These are phyloP conservation scores for Erythrocercus mccallii DNA, from an alignment of 2,113 vertebrate genomes.

Conservation along the genomic window DNA sequence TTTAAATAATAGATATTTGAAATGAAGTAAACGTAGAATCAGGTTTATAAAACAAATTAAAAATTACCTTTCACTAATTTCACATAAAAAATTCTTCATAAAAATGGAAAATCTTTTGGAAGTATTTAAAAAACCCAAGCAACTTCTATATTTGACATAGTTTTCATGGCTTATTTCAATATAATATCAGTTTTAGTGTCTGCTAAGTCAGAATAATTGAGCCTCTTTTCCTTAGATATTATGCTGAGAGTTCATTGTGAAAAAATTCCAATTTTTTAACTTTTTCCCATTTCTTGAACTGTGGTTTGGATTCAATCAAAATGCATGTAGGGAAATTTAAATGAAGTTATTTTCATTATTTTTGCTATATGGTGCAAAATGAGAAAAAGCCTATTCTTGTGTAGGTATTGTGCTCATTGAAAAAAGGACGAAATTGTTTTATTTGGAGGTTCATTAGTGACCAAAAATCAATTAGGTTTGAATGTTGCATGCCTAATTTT, in stretches of 20 bases:
- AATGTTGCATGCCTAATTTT: background rate
- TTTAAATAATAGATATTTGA: background rate
- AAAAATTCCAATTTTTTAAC: background rate
- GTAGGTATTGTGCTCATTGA: background rate
- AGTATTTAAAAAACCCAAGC: accelerated
- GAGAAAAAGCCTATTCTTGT: background rate
- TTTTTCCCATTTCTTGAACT: background rate
- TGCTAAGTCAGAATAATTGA: background rate
- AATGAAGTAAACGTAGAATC: background rate
- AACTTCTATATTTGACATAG: background rate
- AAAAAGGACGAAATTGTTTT: background rate
- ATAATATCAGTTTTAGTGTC: background rate
- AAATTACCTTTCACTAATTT: background rate
- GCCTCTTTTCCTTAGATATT: background rate
- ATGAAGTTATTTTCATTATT: background rate
- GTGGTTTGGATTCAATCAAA: background rate
- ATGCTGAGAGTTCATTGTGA: background rate
- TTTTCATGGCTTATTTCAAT: background rate
- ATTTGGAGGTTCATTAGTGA: background rate
- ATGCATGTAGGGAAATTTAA: background rate
- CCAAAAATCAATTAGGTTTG: conserved; percentile 7
- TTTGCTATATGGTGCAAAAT: background rate
- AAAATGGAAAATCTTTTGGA: background rate
- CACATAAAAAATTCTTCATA: background rate
- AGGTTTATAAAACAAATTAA: background rate